These are phyloP conservation scores for Schizotus pectinicornis DNA, from an alignment of 2,888 invertebrate species.

Conservation along the genomic window DNA sequence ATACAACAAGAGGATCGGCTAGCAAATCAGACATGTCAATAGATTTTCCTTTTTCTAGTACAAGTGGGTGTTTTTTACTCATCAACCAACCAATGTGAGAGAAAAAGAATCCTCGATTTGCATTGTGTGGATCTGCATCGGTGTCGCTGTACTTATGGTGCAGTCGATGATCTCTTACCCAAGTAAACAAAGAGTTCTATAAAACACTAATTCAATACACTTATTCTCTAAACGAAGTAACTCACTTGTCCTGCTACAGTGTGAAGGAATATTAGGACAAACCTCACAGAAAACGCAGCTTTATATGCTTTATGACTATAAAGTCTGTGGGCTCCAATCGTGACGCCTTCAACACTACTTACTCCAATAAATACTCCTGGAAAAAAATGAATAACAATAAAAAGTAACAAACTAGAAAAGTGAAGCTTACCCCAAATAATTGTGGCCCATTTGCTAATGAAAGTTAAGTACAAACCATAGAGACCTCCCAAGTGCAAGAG, in stretches of 20 bases:
- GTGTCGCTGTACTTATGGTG: constrained; percentile 81
- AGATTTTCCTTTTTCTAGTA: constrained; percentile 67
- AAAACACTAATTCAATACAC: too few species aligned
- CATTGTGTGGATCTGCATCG: constrained; percentile 81
- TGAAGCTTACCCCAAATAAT: constrained; percentile 56
- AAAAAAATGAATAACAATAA: not conserved
- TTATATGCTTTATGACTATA: constrained; percentile 83
- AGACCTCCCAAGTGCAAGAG: constrained; percentile 61
- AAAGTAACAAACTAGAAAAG: too few species aligned
- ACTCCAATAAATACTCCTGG: constrained; percentile 44
- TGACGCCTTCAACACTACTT: constrained; percentile 67
- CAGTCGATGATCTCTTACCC: constrained; percentile 81
- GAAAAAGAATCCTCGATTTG: constrained; percentile 84
- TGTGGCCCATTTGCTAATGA: constrained; percentile 53
- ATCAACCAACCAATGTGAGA: constrained; percentile 88
- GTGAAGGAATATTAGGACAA: constrained; percentile 69
- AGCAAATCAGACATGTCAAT: constrained; percentile 80
- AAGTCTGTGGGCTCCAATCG: constrained; percentile 82
- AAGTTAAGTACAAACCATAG: constrained; percentile 57
- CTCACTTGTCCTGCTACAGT: constrained; percentile 79
- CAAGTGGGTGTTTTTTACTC: constrained; percentile 78
- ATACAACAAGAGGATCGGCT: constrained; percentile 73
- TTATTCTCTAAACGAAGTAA: not conserved
- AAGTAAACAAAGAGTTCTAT: constrained; percentile 74
- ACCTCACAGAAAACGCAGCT: constrained; percentile 68